Conservation (phyloP, 1,140 invertebrate species). For the Olivierus martensii region DNA sequence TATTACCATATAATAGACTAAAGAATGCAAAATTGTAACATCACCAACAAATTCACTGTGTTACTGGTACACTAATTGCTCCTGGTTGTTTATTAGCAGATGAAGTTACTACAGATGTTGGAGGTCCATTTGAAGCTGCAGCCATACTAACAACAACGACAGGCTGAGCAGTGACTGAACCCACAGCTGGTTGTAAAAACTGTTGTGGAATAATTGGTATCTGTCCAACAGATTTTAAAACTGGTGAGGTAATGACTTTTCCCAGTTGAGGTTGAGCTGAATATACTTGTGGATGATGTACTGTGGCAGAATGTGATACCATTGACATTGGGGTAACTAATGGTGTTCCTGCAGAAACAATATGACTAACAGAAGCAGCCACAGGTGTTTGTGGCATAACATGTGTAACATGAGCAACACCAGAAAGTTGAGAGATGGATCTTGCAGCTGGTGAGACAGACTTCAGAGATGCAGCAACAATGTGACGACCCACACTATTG, state of each 20-base stretch:
- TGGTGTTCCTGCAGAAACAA: slow-evolving; percentile 9
- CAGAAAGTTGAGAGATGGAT: slow-evolving; percentile 7
- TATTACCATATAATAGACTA: too few species aligned
- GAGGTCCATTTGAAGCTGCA: slow-evolving; percentile 1
- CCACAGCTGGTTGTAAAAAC: slow-evolving; percentile 8
- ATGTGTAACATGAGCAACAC: slow-evolving; percentile 9
- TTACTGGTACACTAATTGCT: slow-evolving; percentile 1
- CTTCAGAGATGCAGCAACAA: slow-evolving; percentile 1
- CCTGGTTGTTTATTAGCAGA: slow-evolving; percentile 6
- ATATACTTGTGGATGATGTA: slow-evolving; percentile 5
- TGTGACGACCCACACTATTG: slow-evolving; percentile 8
- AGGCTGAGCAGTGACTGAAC: slow-evolving; percentile 5
- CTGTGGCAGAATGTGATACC: slow-evolving; percentile 10
- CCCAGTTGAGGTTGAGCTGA: neutral
- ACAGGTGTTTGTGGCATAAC: slow-evolving; percentile 11
- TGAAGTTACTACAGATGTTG: neutral
- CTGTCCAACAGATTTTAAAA: slow-evolving; percentile 13
- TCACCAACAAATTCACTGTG: neutral
- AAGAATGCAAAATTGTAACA: too few species aligned
- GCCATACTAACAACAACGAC: slow-evolving; percentile 16
- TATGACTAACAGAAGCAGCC: slow-evolving; percentile 8
- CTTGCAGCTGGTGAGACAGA: neutral
- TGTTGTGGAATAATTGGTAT: slow-evolving; percentile 15
- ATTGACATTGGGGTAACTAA: slow-evolving; percentile 10
- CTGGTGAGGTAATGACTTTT: slow-evolving; percentile 12